A percentile compares a stretch with the other conserved stretches of the same genome.
phyloP scores from a whole-genome alignment of 2,113 vertebrate species.

The Brachyistius frenatus region DNA sequence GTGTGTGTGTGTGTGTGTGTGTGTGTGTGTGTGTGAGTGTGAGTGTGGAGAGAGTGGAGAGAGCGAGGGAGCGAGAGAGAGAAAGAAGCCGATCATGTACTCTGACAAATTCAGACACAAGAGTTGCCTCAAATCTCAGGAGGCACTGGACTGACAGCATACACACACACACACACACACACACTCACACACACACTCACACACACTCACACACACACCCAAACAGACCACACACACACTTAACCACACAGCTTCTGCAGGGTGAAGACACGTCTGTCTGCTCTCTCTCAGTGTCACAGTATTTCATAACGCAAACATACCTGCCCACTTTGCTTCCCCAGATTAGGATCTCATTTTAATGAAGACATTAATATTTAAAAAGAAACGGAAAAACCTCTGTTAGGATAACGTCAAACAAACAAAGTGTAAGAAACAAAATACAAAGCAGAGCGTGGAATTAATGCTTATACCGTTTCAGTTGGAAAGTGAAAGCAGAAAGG shows the following conservation, averaged over 20 bases:
- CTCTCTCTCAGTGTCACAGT: not conserved
- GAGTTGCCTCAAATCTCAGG: constrained; percentile 32
- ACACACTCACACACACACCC: not conserved
- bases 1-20: constrained; percentile 70
- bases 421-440: too few relatives aligned
- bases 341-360: too few relatives aligned
- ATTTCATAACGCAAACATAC: too few relatives aligned
- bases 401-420: too few relatives aligned
- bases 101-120: constrained; percentile 56
- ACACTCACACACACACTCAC: not conserved
- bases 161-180: constrained; percentile 2
- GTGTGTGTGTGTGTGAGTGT: constrained; percentile 2
- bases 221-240: not conserved
- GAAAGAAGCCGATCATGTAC: constrained; percentile 83
- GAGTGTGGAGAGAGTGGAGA: not conserved
- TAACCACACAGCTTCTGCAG: not conserved
- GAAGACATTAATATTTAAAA: too few relatives aligned
- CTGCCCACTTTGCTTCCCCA: too few relatives aligned
- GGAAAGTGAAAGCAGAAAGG: too few relatives aligned
- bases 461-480: too few relatives aligned
- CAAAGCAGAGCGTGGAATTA: too few relatives aligned
- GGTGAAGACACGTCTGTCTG: not conserved
- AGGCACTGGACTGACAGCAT: constrained; percentile 36
- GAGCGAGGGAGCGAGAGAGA: not conserved
- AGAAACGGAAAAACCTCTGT: too few relatives aligned